Evolutionary conservation across 2,113 vertebrate species (phyloP).

Genomic region (Notothenia coriiceps): DNA sequence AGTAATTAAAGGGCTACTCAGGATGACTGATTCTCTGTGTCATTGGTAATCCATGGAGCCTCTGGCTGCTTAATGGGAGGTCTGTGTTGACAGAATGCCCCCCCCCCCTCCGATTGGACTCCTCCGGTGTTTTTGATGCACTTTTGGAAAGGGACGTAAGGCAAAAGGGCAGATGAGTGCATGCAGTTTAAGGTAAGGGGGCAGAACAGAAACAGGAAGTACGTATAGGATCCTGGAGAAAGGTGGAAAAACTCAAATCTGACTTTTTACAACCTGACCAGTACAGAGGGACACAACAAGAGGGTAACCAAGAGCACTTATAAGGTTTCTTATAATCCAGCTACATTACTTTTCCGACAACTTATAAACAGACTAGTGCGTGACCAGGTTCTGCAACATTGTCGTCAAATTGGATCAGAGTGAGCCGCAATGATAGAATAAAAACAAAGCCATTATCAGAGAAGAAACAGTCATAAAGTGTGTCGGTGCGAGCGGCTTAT

Average conservation of each 20-base stretch:
- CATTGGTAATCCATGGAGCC: slow-evolving; percentile 58
- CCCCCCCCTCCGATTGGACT: not conserved
- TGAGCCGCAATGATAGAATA: not conserved
- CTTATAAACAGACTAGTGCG: not conserved
- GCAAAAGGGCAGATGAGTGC: not conserved
- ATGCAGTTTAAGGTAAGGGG: not conserved
- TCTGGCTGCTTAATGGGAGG: slow-evolving; percentile 45
- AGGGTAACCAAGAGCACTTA: not conserved
- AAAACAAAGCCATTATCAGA: not conserved
- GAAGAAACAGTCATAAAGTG: too few species aligned
- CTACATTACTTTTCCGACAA: not conserved
- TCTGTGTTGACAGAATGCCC: slow-evolving; percentile 25
- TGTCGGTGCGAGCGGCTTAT: too few species aligned
- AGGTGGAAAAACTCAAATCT: too few species aligned
- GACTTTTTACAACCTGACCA: not conserved
- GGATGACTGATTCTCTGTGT: slow-evolving; percentile 63
- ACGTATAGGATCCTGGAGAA: too few species aligned
- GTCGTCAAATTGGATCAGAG: not conserved
- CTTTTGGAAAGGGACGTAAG: slow-evolving; percentile 12
- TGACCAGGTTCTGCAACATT: not conserved
- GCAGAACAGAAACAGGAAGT: not conserved
- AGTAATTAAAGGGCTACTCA: slow-evolving; percentile 73
- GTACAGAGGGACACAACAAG: not conserved
- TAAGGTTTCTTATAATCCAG: not conserved
- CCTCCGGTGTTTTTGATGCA: slow-evolving; percentile 17